A percentile compares a stretch with the other conserved stretches of the same genome.
phyloP scores from a whole-genome alignment of 2,797 vertebrate species.

The Acanthornis magna region DNA sequence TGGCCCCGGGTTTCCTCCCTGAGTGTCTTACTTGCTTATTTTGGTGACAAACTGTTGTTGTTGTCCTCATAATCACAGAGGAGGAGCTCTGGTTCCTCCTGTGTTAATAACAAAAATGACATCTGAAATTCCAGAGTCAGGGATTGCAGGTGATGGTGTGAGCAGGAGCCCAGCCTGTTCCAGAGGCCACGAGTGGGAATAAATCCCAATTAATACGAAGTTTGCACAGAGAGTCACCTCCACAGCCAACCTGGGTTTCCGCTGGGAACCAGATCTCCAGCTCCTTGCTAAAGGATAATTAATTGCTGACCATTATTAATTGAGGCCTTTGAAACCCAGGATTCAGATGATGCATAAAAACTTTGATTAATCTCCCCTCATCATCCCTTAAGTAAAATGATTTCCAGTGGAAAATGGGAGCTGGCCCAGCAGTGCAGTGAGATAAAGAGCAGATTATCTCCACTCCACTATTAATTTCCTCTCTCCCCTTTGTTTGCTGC shows the following conservation, averaged over 20 bases:
- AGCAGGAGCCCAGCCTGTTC: not conserved
- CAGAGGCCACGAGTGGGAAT: not conserved
- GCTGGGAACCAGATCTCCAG: rapidly evolving
- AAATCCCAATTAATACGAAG: rapidly evolving
- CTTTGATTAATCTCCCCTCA: not conserved
- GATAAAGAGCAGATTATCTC: not conserved
- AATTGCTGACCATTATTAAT: not conserved
- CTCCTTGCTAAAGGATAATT: not conserved
- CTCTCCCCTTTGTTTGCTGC: not conserved
- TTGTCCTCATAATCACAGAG: not conserved
- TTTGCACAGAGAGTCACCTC: not conserved
- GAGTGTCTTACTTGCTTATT: not conserved
- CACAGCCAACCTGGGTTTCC: not conserved
- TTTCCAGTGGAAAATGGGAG: not conserved
- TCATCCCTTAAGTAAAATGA: not conserved
- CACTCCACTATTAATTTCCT: not conserved
- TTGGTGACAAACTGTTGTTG: not conserved
- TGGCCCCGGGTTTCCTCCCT: not conserved
- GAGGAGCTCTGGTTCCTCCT: not conserved
- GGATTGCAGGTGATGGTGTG: rapidly evolving
- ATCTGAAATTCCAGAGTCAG: not conserved
- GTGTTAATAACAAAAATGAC: not conserved
- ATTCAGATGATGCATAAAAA: not conserved
- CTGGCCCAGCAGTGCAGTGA: not conserved
- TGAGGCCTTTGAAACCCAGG: not conserved